phyloP scores from a whole-genome alignment of 1,140 invertebrate species.

The Choristoneura fumiferana region DNA sequence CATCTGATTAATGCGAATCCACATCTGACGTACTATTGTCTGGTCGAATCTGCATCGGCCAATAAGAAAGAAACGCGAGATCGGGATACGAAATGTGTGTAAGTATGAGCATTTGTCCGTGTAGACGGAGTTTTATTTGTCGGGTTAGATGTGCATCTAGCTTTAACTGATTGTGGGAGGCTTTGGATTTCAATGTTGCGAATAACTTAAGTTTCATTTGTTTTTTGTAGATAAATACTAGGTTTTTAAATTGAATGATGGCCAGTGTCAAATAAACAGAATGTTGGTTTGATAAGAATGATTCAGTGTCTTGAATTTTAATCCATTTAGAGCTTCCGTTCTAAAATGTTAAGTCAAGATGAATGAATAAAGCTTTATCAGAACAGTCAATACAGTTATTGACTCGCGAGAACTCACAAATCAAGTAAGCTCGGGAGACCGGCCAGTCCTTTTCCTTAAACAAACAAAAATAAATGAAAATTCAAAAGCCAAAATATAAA shows the following conservation, averaged over 20 bases:
- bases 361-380: neutral
- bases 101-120: conserved; percentile 48
- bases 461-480: conserved; percentile 78
- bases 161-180: neutral
- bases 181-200: neutral
- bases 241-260: too few species aligned
- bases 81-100: conserved; percentile 44
- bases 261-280: too few species aligned
- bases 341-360: too few species aligned
- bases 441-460: conserved; percentile 67
- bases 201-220: too few species aligned
- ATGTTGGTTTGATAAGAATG: too few species aligned
- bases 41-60: conserved; percentile 64
- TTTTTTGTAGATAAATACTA: too few species aligned
- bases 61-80: conserved; percentile 45
- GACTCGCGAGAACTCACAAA: conserved; percentile 27
- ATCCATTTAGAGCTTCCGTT: too few species aligned
- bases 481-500: conserved; percentile 76
- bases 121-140: conserved; percentile 20
- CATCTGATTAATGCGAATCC: conserved; percentile 74
- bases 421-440: conserved; percentile 51
- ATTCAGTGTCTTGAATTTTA: too few species aligned
- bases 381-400: neutral
- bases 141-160: conserved; percentile 6
- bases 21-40: conserved; percentile 70